Base-by-base conservation (phyloP, 2,113 vertebrate genomes). In the Synchiropus splendidus region DNA sequence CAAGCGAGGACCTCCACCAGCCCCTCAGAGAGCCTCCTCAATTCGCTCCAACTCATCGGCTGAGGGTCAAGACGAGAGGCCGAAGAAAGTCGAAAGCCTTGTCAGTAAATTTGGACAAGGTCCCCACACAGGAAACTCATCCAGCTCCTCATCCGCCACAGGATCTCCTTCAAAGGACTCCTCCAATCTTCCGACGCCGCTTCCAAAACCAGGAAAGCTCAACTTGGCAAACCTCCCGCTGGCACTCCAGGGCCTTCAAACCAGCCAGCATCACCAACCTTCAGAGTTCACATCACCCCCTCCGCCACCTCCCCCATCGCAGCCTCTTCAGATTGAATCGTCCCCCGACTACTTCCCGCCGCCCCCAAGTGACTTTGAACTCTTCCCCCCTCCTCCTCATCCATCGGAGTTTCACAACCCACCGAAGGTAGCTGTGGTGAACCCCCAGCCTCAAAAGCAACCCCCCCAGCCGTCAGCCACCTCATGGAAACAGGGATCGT, bases 11-110 rank as follows among this genome's bases (percentile, higher is more conserved):
- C 94, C 93, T 0, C 95, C 93, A 2, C 91, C 92, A 0, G 85
- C 93, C 0, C 95, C 94, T 1, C 94, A 97, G 73, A 81, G 94
- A 3, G 93, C 93, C 66, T 98, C 94, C 59, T 96, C 91, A 45
- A 91, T 98, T 46, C 90, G 89, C 51, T 80, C n/a, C 6, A 59
- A 74, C 41, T 76, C 79, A 4, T 76, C 86, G 0, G 27, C 77
- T 0, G 92, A 96, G 49, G 70, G 57, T 38, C 85, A 82, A 0
- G 92, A 95, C 18, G 92, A 79, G 18, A 44, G 90, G 74, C 84
- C 90, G 3, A 92, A 89, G 76, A 90, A 90, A 53, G 89, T 98
- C 37, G 95, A 98, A 64, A 89, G 84, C 54, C 86, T 98, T 44
- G 84, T 94, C 48, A 94, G 83, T 79, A 92, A 87, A 64, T 97